Base-by-base conservation (phyloP, 2,888 invertebrate species). In the Hypselothyrea guttata region DNA sequence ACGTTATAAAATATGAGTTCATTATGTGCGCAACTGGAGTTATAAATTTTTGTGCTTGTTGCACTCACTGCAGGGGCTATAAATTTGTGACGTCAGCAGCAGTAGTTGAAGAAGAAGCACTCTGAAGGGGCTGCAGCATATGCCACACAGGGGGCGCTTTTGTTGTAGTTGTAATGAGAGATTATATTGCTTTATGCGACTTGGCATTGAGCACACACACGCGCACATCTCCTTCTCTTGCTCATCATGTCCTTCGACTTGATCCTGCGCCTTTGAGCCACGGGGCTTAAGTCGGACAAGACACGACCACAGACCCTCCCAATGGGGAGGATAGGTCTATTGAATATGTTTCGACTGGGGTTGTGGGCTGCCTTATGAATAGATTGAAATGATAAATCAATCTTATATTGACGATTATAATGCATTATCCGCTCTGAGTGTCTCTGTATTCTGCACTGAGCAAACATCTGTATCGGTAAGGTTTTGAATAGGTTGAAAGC, bases 1-100 rank as follows among this genome's bases (percentile, higher is more conserved):
- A 81, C 78, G 71, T 78, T 74, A 78, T 82, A 82, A 81, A 82
- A 84, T 81, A 81, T 84, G 84, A 78, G 83, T 81, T 84, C 84
- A 84, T 81, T 81, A 81, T 75, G 84, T 22, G 22, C 22, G 22
- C 5, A 34, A 38, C 67, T 59, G 69, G 45, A 64, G 73, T 84
- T 82, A 82, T 81, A 82, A 84, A 82, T 82, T 81, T 73, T 66
- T 81, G 57, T 59, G 73, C 76, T 78, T 78, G 78, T 83, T 78
- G 81, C 77, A 75, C 59, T 75, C 76, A 83, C 78, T 78, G 78
- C 78, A 78, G 78, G 81, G 78, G 81, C 78, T 53, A 78, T 78
- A 78, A 78, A 78, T 78, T 83, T 81, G 74, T 15, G 74, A 54
- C 62, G 73, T 63, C 79, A 54, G 63, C 44, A 35, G 37, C 37